phyloP scores from a whole-genome alignment of 2,113 vertebrate genomes.

The Narcine bancroftii region DNA sequence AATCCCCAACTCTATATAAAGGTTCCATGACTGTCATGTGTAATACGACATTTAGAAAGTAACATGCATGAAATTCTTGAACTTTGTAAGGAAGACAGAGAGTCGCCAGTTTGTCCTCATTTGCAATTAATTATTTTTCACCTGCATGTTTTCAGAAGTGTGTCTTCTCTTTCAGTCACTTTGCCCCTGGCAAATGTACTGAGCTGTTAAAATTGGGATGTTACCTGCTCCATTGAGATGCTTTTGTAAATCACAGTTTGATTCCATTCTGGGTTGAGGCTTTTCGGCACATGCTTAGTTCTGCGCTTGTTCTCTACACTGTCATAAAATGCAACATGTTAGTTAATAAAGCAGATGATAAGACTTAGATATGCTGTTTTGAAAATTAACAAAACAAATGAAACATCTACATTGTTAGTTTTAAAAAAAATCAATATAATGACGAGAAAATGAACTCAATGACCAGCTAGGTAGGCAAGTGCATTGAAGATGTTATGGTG shows the following conservation, averaged over 20 bases:
- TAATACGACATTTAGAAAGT: too few relatives aligned
- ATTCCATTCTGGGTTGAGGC: slow-evolving; percentile 96
- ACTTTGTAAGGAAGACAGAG: too few relatives aligned
- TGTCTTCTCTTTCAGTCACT: not conserved
- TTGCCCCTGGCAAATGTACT: not conserved
- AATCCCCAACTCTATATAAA: too few relatives aligned
- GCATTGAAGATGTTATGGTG: too few relatives aligned
- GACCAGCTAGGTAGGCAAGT: too few relatives aligned
- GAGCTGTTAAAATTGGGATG: slow-evolving; percentile 35
- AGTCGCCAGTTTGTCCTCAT: too few relatives aligned
- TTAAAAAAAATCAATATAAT: not conserved
- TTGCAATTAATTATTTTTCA: not conserved
- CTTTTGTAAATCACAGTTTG: slow-evolving; percentile 99
- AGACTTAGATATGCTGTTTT: not conserved
- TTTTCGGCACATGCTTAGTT: slow-evolving; percentile 89
- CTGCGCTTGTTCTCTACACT: slow-evolving; percentile 93
- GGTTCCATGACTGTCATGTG: too few relatives aligned
- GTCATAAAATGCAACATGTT: not conserved
- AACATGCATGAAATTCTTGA: too few relatives aligned
- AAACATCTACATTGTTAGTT: not conserved
- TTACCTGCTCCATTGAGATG: slow-evolving; percentile 90
- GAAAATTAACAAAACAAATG: not conserved
- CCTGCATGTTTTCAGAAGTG: not conserved
- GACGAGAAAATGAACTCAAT: too few relatives aligned
- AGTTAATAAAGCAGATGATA: not conserved